Conservation (phyloP, 1,140 invertebrate genomes). For the Dreissena polymorpha region DNA sequence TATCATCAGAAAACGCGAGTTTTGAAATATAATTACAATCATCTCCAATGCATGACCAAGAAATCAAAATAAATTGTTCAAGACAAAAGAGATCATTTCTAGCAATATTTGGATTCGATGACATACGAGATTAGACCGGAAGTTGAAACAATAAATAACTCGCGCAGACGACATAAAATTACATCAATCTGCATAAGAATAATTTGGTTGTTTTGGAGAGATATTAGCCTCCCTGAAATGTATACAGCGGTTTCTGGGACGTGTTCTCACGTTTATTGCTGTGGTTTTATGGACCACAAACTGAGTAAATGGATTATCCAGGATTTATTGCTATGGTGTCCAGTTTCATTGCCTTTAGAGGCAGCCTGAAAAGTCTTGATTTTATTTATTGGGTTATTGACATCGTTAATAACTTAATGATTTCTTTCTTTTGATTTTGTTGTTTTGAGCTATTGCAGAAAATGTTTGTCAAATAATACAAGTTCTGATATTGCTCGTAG, state of each 20-base stretch:
- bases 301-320: slow-evolving; percentile 46
- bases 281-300: slow-evolving; percentile 50
- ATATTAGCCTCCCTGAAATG: neutral
- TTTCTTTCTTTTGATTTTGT: neutral
- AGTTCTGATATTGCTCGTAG: no score
- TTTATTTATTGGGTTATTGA: neutral
- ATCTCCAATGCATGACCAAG: slow-evolving; percentile 21
- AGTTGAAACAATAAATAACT: slow-evolving; percentile 56
- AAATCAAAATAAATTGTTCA: slow-evolving; percentile 58
- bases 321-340: slow-evolving; percentile 22
- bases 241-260: slow-evolving; percentile 7
- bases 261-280: slow-evolving; percentile 27
- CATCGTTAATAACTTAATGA: neutral
- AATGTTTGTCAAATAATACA: no score
- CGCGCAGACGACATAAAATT: slow-evolving; percentile 50
- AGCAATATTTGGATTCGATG: slow-evolving; percentile 53
- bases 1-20: neutral
- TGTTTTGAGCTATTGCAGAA: neutral
- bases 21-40: slow-evolving; percentile 43
- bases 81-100: slow-evolving; percentile 57
- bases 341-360: neutral
- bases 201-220: slow-evolving; percentile 48
- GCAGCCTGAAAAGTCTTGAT: neutral
- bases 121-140: slow-evolving; percentile 55
- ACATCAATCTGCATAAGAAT: slow-evolving; percentile 57